These are phyloP conservation scores for Yponomeuta malinellus DNA, from an alignment of 2,888 invertebrate genomes.

Conservation along the genomic window DNA sequence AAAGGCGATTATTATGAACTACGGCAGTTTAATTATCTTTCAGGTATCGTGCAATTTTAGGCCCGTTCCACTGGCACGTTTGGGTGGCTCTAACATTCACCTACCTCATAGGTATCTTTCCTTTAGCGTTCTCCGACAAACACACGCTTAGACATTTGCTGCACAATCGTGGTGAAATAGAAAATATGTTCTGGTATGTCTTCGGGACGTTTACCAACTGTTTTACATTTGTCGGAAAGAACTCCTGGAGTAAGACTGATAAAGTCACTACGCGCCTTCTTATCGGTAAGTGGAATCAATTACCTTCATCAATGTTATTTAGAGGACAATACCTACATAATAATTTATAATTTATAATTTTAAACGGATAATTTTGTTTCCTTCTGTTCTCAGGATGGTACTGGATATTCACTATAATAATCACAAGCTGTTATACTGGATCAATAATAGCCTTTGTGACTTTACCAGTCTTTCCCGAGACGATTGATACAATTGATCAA, in stretches of 20 bases:
- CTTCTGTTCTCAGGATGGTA: slow-evolving; percentile 76
- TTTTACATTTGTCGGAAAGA: slow-evolving; percentile 81
- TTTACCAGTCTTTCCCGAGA: slow-evolving; percentile 83
- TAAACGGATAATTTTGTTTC: no score
- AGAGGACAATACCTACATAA: not conserved
- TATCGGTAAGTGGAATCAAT: slow-evolving; percentile 72
- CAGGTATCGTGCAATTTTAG: slow-evolving; percentile 88
- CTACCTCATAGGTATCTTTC: slow-evolving; percentile 84
- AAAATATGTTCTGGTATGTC: slow-evolving; percentile 92
- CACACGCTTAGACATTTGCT: slow-evolving; percentile 79
- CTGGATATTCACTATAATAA: slow-evolving; percentile 91
- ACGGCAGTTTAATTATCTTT: slow-evolving; percentile 19
- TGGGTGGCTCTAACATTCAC: slow-evolving; percentile 84
- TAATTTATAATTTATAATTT: no score
- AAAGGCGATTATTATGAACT: no score
- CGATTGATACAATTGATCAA: slow-evolving; percentile 81
- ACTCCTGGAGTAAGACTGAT: slow-evolving; percentile 82
- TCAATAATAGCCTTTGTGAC: slow-evolving; percentile 91
- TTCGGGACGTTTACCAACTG: slow-evolving; percentile 90
- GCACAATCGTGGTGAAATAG: slow-evolving; percentile 81
- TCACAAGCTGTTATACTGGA: slow-evolving; percentile 89
- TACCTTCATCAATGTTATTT: not conserved
- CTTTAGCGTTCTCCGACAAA: slow-evolving; percentile 83
- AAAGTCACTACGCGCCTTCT: slow-evolving; percentile 82
- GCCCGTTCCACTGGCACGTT: slow-evolving; percentile 88